Evolutionary conservation across 2,888 invertebrate species (phyloP).

Genomic region (Nomada flava): DNA sequence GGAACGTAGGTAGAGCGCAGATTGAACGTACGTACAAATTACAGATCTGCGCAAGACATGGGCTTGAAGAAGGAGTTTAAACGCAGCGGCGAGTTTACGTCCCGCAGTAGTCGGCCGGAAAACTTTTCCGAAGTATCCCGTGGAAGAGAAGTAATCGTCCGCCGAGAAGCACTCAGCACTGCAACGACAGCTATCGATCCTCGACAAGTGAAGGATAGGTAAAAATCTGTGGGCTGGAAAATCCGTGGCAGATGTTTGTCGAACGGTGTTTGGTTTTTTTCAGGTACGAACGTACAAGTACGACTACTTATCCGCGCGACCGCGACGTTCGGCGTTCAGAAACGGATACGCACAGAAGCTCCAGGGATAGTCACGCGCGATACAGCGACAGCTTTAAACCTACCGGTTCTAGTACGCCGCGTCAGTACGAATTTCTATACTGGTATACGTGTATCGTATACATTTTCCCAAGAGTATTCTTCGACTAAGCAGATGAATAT

Average conservation of each 20-base stretch:
- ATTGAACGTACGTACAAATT: not conserved
- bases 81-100: conserved; percentile 78
- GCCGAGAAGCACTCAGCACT: conserved; percentile 78
- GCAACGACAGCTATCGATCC: conserved; percentile 80
- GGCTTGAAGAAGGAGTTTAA: conserved; percentile 82
- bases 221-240: not conserved
- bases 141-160: conserved; percentile 81
- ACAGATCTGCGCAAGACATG: conserved; percentile 79
- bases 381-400: conserved; percentile 82
- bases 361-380: conserved; percentile 80
- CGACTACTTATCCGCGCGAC: conserved; percentile 78
- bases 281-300: conserved; percentile 80
- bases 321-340: conserved; percentile 82
- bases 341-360: conserved; percentile 80
- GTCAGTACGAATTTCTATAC: conserved; percentile 73
- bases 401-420: conserved; percentile 79
- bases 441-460: too few species aligned
- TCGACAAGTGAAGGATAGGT: conserved; percentile 82
- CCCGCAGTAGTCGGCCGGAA: conserved; percentile 81
- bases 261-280: not conserved
- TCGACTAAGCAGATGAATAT: not conserved
- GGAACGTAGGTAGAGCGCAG: too few species aligned
- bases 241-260: not conserved
- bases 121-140: conserved; percentile 80
- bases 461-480: too few species aligned